A percentile compares a stretch with the other conserved stretches of the same genome.
phyloP scores from a whole-genome alignment of 2,113 vertebrate species.

The Atrichornis clamosus region DNA sequence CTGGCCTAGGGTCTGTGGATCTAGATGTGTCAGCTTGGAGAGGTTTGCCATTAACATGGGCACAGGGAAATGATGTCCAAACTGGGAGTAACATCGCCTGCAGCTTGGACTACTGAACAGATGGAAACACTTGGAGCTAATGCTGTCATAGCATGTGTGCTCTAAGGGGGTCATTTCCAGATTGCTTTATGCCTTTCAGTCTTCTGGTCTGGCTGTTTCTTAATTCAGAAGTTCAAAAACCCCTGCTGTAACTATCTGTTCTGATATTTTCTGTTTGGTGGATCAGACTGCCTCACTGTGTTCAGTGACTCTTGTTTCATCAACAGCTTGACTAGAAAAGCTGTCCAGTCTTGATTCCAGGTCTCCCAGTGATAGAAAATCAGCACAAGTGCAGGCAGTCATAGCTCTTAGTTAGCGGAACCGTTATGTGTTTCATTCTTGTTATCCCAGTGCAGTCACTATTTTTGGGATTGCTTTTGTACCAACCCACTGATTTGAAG shows the following conservation, averaged over 20 bases:
- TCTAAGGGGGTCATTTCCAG: background rate
- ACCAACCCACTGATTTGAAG: background rate
- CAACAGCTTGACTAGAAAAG: constrained; percentile 14
- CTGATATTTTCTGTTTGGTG: background rate
- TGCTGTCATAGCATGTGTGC: background rate
- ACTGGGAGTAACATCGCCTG: background rate
- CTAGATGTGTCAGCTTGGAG: background rate
- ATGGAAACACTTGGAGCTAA: background rate
- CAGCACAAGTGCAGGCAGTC: background rate
- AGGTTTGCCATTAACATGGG: background rate
- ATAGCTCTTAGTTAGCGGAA: constrained; percentile 13
- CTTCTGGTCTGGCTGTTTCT: background rate
- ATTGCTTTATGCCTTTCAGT: background rate
- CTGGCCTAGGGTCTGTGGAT: background rate
- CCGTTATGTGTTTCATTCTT: background rate
- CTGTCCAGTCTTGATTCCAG: background rate
- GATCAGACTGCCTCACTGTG: background rate
- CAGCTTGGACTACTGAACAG: background rate
- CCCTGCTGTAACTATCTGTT: background rate
- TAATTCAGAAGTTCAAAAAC: background rate
- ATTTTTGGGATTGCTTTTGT: background rate
- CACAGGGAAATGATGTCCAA: background rate
- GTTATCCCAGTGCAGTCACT: background rate
- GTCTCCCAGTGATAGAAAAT: background rate
- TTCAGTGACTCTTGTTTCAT: background rate